Evolutionary conservation across 2,113 vertebrate species (phyloP), one percentile per base, ranked within the genome.

Genomic region (Coryphaenoides rupestris): DNA sequence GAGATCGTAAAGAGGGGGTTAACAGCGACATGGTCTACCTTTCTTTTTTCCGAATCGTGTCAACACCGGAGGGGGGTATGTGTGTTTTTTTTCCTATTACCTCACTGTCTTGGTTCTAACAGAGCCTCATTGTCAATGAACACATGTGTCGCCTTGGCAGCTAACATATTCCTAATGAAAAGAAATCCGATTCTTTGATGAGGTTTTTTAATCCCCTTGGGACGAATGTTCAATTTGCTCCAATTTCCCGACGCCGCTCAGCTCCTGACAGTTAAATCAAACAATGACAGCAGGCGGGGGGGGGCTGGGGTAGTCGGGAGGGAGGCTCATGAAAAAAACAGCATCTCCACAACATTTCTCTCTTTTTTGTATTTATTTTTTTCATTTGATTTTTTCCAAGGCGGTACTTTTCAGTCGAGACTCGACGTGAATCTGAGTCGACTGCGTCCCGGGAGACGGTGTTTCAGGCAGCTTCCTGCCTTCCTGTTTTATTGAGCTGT

Each of bases 251-350:
- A 59, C 59, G 55, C 23, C 68, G 14, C 65, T 78, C 61, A 63
- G 24, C 65, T 65, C 75, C 68, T 81, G 78, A 82, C 83, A 77
- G 67, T 65, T 61, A 68, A 80, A 83, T 78, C 40, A 77, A 84
- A 75, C 28, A 33, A 33, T 33, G 28, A 33, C 28, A 33, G 4
- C 5, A 33, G 28, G 28, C 28, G 28, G 24, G 28, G 10, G n/a
- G n/a, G n/a, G n/a, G n/a, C n/a, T n/a, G n/a, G n/a, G n/a, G n/a
- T n/a, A n/a, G n/a, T n/a, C n/a, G n/a, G n/a, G n/a, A n/a, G n/a
- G n/a, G n/a, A n/a, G n/a, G 28, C 28, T 9, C 28, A 9, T 33
- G 5, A 33, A 9, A 9, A 33, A 55, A 78, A 83, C 73, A 64
- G 81, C 46, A 4, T 22, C 28, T 5, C 28, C 28, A 33, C 5